Conservation (phyloP, 2,888 invertebrate species). For the Atherix ibis region DNA sequence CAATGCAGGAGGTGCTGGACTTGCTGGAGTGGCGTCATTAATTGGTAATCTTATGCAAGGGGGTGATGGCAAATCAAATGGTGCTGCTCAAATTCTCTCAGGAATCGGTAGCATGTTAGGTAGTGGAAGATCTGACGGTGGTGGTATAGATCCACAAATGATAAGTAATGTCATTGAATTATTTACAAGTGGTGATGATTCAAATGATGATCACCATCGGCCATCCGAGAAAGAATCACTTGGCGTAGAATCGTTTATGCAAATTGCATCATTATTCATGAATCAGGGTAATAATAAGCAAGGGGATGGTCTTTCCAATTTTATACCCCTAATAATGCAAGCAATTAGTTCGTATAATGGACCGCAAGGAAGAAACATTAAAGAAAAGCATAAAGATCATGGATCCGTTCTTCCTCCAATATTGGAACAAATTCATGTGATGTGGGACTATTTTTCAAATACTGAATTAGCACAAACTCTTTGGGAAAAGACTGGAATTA, state of each 20-base stretch:
- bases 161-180: constrained; percentile 41
- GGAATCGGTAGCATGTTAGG: constrained; percentile 28
- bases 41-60: constrained; percentile 49
- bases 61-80: constrained; percentile 19
- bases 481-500: constrained; percentile 57
- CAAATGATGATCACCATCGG: constrained; percentile 17
- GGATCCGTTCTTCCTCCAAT: constrained; percentile 56
- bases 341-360: constrained; percentile 44
- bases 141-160: constrained; percentile 40
- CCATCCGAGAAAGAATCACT: constrained; percentile 29
- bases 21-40: constrained; percentile 43
- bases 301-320: constrained; percentile 31
- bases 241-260: constrained; percentile 38
- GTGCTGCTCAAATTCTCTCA: constrained; percentile 28
- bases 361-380: constrained; percentile 42
- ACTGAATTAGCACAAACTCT: constrained; percentile 61
- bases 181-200: constrained; percentile 29
- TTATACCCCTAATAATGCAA: constrained; percentile 52
- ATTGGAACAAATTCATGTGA: constrained; percentile 49
- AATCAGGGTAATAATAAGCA: constrained; percentile 23
- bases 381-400: constrained; percentile 50
- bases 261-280: constrained; percentile 39
- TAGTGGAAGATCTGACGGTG: constrained; percentile 32
- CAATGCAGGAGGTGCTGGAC: constrained; percentile 26
- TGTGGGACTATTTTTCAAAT: constrained; percentile 64